Conservation (phyloP, 2,888 invertebrate genomes). For the Leptura quadrifasciata region DNA sequence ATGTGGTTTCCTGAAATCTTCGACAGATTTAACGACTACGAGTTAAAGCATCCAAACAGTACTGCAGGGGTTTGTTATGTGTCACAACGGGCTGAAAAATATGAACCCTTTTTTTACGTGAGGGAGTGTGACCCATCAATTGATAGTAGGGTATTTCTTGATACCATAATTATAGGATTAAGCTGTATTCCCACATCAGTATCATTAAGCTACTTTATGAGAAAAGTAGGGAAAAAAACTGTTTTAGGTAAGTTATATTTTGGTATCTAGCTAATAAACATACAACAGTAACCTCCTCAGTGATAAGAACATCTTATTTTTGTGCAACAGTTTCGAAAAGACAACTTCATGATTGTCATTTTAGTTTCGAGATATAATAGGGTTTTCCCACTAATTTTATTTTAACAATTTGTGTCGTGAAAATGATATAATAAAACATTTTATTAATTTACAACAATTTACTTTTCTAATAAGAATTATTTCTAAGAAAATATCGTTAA, state of each 20-base stretch:
- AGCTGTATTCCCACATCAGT: constrained; percentile 78
- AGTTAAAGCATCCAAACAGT: constrained; percentile 71
- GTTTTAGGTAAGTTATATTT: constrained; percentile 75
- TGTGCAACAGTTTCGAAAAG: no score
- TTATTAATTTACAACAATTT: no score
- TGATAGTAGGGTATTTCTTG: constrained; percentile 75
- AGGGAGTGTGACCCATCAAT: constrained; percentile 70
- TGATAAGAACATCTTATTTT: no score
- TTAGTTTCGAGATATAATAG: no score
- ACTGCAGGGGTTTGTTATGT: constrained; percentile 77
- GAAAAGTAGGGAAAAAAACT: constrained; percentile 77
- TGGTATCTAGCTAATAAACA: no score
- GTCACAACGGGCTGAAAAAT: constrained; percentile 63
- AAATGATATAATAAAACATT: no score
- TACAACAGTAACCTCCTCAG: no score
- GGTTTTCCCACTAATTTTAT: no score
- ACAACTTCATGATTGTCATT: no score
- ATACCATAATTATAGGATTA: constrained; percentile 77
- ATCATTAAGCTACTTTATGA: constrained; percentile 77
- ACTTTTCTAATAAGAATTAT: no score
- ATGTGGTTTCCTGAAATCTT: constrained; percentile 85
- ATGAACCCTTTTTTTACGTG: constrained; percentile 24
- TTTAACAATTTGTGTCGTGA: no score
- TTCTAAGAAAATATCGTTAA: no score
- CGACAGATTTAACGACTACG: constrained; percentile 78